Evolutionary conservation across 2,113 vertebrate species (phyloP).

Genomic region (Rhegmatorhina hoffmannsi): DNA sequence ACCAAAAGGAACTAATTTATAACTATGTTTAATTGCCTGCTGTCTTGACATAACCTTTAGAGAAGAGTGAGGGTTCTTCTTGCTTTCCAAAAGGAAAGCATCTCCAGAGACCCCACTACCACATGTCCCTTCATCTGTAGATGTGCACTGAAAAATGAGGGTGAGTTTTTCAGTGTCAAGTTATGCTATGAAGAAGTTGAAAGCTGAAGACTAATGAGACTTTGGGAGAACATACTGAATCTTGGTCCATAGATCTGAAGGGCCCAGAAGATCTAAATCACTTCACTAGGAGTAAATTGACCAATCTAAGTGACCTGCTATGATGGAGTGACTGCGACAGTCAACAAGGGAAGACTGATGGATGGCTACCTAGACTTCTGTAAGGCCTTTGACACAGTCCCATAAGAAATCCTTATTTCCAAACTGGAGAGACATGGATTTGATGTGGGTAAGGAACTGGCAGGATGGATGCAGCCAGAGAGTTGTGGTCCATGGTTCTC

Average conservation of each 20-base stretch:
- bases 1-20: neutral
- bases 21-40: neutral
- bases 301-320: neutral
- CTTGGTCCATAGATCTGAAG: neutral
- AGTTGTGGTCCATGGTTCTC: neutral
- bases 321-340: neutral
- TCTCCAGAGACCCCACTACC: neutral
- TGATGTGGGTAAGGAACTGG: neutral
- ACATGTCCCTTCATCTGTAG: neutral
- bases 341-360: neutral
- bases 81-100: neutral
- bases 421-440: neutral
- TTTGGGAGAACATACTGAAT: neutral
- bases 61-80: neutral
- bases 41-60: conserved; percentile 13
- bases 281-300: neutral
- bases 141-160: neutral
- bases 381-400: neutral
- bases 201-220: neutral
- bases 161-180: neutral
- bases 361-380: neutral
- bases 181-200: neutral
- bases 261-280: neutral
- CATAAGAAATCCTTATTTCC: neutral
- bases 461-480: neutral